Conservation (phyloP, 2,797 vertebrate genomes). For the Eospalax fontanierii region DNA sequence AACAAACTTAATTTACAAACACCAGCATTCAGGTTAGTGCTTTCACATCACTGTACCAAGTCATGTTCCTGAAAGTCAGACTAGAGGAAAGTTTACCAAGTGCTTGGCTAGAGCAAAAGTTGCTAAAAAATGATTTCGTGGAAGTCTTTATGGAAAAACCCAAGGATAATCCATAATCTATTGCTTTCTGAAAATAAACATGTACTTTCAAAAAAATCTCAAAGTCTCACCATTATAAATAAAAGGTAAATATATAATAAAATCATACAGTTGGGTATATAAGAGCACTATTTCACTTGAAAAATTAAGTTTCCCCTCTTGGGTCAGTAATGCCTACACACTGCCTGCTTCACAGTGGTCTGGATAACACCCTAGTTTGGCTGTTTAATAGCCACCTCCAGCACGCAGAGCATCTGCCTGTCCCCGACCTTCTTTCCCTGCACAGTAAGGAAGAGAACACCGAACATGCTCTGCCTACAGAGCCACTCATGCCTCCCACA, state of each 20-base stretch:
- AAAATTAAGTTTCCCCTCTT: not conserved
- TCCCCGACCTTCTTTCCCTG: not conserved
- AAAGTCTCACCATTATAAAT: conserved; percentile 25
- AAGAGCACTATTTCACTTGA: not conserved
- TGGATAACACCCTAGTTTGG: no score
- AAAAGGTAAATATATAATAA: not conserved
- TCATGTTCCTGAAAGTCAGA: not conserved
- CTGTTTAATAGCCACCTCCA: not conserved
- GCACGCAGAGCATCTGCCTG: not conserved
- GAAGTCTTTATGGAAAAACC: not conserved
- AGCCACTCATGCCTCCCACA: not conserved
- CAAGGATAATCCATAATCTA: conserved; percentile 8
- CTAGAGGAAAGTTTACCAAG: not conserved
- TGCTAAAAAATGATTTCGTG: not conserved
- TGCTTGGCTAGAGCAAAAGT: not conserved
- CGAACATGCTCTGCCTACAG: not conserved
- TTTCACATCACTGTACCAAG: not conserved
- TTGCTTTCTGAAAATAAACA: conserved; percentile 31
- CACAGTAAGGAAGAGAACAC: not conserved
- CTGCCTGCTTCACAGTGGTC: not conserved
- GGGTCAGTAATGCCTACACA: not conserved
- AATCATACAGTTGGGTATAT: not conserved
- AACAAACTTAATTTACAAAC: not conserved
- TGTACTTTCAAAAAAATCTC: not conserved
- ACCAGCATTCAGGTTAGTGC: not conserved